Evolutionary conservation across 2,113 vertebrate genomes (phyloP).

Genomic region (Carlito syrichta): DNA sequence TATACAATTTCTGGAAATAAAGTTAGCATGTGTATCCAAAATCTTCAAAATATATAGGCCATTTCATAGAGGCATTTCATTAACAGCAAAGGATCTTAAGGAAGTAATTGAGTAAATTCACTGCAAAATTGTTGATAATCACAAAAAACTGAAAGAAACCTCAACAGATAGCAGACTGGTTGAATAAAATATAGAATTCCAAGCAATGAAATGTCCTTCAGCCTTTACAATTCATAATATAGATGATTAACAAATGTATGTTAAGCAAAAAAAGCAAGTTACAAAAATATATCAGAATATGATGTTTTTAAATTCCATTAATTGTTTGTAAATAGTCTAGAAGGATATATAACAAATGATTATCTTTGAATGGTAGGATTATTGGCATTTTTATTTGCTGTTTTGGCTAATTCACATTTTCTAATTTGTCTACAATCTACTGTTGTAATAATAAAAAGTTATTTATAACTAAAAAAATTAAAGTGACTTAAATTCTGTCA

Average conservation of each 20-base stretch:
- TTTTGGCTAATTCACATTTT: background rate
- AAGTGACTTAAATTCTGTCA: background rate
- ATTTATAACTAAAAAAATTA: background rate
- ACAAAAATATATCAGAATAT: background rate
- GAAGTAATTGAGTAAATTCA: background rate
- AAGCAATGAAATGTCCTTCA: background rate
- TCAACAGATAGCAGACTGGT: background rate
- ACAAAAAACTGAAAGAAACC: background rate
- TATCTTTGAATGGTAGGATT: background rate
- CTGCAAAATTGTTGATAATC: background rate
- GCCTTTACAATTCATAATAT: background rate
- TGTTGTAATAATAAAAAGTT: background rate
- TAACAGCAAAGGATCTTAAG: background rate
- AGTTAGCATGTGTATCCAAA: background rate
- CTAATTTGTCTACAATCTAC: background rate
- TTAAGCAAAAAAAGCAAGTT: background rate
- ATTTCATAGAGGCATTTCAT: background rate
- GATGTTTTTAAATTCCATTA: background rate
- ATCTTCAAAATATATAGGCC: background rate
- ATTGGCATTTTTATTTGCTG: background rate
- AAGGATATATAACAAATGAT: background rate
- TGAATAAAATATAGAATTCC: background rate
- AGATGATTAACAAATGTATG: background rate
- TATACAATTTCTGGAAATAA: background rate
- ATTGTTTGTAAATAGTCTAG: background rate